Conservation (phyloP, 2,888 invertebrate species). For the Brachyopa scutellaris region DNA sequence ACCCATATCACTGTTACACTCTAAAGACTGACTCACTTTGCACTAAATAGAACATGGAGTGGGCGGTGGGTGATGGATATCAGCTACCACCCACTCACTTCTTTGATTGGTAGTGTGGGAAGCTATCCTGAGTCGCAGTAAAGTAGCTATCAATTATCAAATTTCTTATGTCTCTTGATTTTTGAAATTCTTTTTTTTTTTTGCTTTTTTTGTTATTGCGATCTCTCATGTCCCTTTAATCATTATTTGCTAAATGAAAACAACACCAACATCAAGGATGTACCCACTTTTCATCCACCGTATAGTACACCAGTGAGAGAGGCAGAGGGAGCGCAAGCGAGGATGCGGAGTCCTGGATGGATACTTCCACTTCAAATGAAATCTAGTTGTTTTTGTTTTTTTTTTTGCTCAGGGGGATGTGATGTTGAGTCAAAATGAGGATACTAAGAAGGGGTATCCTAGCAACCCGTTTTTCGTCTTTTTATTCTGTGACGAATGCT, state of each 20-base stretch:
- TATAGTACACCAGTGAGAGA: no score
- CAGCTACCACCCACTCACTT: background rate
- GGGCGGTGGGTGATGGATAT: background rate
- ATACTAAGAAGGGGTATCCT: conserved; percentile 50
- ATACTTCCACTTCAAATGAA: conserved; percentile 37
- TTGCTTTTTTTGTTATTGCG: background rate
- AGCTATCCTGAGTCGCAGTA: background rate
- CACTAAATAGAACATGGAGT: background rate
- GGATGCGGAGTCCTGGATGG: background rate
- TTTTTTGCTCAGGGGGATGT: background rate
- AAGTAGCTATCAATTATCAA: conserved; percentile 58
- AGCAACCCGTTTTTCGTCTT: conserved; percentile 39
- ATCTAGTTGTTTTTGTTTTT: conserved; percentile 20
- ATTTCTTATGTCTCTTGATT: conserved; percentile 44
- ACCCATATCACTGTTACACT: background rate
- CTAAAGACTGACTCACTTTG: background rate
- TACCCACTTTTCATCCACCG: background rate
- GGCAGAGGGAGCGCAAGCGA: background rate
- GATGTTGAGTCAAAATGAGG: conserved; percentile 5
- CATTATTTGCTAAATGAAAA: conserved; percentile 53
- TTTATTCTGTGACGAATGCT: background rate
- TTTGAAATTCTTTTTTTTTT: conserved; percentile 21
- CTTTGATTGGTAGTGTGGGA: background rate
- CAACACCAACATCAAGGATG: conserved; percentile 42
- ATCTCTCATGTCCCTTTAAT: conserved; percentile 31